Conservation (phyloP, 64 coral and sea anemone species). For the Hydrozoanthus tunicans region DNA sequence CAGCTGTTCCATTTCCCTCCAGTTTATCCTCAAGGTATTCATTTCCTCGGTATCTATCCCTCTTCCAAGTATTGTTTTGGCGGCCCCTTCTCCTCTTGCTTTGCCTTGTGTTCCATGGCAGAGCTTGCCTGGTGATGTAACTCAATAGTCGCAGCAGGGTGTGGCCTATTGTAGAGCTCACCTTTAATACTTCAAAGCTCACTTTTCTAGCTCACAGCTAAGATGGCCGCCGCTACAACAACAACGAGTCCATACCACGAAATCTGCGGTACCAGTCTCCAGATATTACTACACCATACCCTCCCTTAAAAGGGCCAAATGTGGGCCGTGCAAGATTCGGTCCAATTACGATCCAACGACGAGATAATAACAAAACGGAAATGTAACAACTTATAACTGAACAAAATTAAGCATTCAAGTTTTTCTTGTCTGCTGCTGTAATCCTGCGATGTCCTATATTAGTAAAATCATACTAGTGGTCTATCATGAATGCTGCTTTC, state of each 20-base stretch:
- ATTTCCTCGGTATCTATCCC: too few species aligned
- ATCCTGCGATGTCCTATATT: constrained; percentile 16
- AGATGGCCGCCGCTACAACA: constrained; percentile 12
- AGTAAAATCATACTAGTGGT: too few species aligned
- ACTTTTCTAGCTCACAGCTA: constrained; percentile 19
- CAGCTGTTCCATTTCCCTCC: too few species aligned
- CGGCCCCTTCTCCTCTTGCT: too few species aligned
- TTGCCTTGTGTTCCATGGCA: too few species aligned
- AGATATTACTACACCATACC: constrained; percentile 40
- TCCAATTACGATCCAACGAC: constrained; percentile 5
- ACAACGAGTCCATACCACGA: not conserved
- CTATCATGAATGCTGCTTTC: too few species aligned
- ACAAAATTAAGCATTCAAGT: constrained; percentile 8
- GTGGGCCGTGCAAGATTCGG: constrained; percentile 5
- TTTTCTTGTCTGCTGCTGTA: constrained; percentile 38
- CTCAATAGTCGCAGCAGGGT: too few species aligned
- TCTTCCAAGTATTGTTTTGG: too few species aligned
- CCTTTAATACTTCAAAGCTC: not conserved
- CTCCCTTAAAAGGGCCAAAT: constrained; percentile 49
- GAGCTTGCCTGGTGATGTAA: too few species aligned
- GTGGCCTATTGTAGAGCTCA: not conserved
- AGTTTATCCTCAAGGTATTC: too few species aligned
- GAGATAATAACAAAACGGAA: not conserved
- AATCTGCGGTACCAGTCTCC: constrained; percentile 26
- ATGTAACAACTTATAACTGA: constrained; percentile 34